phyloP scores from a whole-genome alignment of 2,888 invertebrate species.

The Leptothorax acervorum region DNA sequence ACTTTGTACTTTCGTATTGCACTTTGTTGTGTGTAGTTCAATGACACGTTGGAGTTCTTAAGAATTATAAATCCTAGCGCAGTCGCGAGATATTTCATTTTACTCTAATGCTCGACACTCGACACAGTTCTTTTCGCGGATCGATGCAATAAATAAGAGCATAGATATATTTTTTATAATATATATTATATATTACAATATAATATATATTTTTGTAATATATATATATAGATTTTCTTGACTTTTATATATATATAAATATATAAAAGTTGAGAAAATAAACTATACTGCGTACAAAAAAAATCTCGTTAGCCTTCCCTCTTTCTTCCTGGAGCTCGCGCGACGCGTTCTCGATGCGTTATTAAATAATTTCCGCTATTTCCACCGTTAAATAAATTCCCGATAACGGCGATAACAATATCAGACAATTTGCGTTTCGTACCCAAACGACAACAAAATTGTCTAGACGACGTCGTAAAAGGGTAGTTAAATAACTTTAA shows the following conservation, averaged over 20 bases:
- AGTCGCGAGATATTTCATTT: conserved; percentile 59
- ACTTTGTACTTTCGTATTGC: conserved; percentile 81
- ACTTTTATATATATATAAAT: neutral
- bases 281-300: conserved; percentile 72
- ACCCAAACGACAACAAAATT: conserved; percentile 20
- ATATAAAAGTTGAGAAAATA: conserved; percentile 75
- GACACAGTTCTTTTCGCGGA: conserved; percentile 53
- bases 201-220: neutral
- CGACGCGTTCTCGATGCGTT: conserved; percentile 9
- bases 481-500: conserved; percentile 16
- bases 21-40: conserved; percentile 78
- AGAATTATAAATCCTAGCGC: conserved; percentile 69
- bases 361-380: conserved; percentile 16
- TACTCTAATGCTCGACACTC: conserved; percentile 65
- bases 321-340: neutral
- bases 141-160: conserved; percentile 66
- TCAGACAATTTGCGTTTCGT: neutral
- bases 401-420: conserved; percentile 51
- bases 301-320: neutral
- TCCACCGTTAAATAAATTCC: conserved; percentile 20
- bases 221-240: conserved; percentile 18
- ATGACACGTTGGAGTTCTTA: conserved; percentile 76
- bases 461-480: neutral
- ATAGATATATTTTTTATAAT: conserved; percentile 9
- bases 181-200: neutral